Percentiles rank a stretch among this genome's conserved stretches.
These are phyloP conservation scores for Zeus faber DNA, from an alignment of 2,113 vertebrate species.

Conservation along the genomic window DNA sequence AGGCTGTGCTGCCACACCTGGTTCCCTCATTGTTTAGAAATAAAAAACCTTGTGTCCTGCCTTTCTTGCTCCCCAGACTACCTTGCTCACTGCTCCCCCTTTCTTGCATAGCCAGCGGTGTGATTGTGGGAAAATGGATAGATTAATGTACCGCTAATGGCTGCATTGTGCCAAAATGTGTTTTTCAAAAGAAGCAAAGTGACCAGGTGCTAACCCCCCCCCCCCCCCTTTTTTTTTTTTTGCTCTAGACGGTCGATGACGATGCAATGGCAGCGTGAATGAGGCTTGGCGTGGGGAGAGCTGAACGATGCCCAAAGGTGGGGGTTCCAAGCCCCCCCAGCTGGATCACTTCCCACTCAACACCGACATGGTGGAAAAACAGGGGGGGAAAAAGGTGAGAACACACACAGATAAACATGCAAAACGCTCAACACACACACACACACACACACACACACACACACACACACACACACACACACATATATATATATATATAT, in stretches of 20 bases:
- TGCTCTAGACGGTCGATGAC: slow-evolving; percentile 91
- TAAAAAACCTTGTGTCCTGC: too few relatives aligned
- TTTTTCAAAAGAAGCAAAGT: slow-evolving; percentile 50
- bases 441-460: slow-evolving; percentile 12
- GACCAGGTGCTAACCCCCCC: slow-evolving; percentile 51
- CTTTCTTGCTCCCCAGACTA: not conserved
- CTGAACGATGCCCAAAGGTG: slow-evolving; percentile 99
- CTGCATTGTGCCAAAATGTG: slow-evolving; percentile 55
- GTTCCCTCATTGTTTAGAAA: not conserved
- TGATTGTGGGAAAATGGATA: slow-evolving; percentile 57
- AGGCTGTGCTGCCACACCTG: not conserved
- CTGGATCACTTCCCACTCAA: slow-evolving; percentile 94
- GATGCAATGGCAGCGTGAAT: slow-evolving; percentile 96
- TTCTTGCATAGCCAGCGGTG: slow-evolving; percentile 25
- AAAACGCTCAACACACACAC: not conserved
- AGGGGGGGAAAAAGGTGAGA: slow-evolving; percentile 98
- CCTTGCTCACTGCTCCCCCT: slow-evolving; percentile 22
- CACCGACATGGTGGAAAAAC: slow-evolving; percentile 99
- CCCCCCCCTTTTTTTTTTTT: slow-evolving; percentile 14
- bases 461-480: slow-evolving; percentile 11
- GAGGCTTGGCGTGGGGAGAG: slow-evolving; percentile 93
- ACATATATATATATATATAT: not conserved
- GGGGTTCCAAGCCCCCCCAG: slow-evolving; percentile 98
- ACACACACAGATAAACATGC: not conserved
- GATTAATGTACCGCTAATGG: slow-evolving; percentile 55